Conservation (phyloP, 2,888 invertebrate genomes). For the Hermodice carunculata region DNA sequence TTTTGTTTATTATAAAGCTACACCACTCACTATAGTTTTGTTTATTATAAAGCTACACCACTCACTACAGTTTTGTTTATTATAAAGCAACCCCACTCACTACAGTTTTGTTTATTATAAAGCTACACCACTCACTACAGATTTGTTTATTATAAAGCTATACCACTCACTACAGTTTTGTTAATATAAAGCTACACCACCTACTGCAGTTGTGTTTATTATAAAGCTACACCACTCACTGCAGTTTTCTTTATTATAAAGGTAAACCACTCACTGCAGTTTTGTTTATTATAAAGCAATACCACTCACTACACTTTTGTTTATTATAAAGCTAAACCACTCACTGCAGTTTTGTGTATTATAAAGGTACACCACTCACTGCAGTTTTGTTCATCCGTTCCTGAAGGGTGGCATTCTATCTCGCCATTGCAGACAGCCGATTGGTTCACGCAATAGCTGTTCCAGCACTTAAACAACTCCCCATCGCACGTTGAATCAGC, state of each 20-base stretch:
- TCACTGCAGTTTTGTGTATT: not conserved
- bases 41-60: too few relatives aligned
- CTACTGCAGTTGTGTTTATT: not conserved
- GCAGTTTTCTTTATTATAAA: constrained; percentile 62
- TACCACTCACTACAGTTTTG: constrained; percentile 17
- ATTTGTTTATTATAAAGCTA: not conserved
- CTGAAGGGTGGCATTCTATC: constrained; percentile 69
- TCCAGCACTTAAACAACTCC: constrained; percentile 69
- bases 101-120: too few relatives aligned
- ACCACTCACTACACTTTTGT: constrained; percentile 17
- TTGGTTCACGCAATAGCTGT: constrained; percentile 70
- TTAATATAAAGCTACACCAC: too few relatives aligned
- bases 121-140: too few relatives aligned
- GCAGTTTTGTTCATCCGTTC: constrained; percentile 68
- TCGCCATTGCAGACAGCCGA: constrained; percentile 67
- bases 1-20: too few relatives aligned
- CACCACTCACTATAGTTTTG: too few relatives aligned
- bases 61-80: too few relatives aligned
- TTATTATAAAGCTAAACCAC: too few relatives aligned
- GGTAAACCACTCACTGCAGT: too few relatives aligned
- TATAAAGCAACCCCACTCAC: too few relatives aligned
- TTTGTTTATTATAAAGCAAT: not conserved
- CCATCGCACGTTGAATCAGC: too few relatives aligned
- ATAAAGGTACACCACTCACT: constrained; percentile 6
- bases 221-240: not conserved